Evolutionary conservation across 2,888 invertebrate species (phyloP).

Genomic region (Sesamia inferens): DNA sequence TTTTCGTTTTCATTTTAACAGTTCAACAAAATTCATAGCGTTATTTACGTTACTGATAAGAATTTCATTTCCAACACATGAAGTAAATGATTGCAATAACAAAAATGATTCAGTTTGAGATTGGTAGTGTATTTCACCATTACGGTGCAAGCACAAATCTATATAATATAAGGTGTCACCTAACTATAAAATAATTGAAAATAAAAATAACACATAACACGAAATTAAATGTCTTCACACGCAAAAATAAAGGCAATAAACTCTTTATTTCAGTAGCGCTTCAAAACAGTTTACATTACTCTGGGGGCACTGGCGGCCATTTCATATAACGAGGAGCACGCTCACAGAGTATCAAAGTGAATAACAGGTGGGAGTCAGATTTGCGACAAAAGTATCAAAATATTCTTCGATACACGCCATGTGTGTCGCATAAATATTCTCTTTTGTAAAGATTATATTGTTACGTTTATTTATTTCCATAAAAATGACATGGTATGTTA

Average conservation of each 20-base stretch:
- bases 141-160: background rate
- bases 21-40: no score
- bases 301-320: conserved; percentile 36
- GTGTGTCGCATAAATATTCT: conserved; percentile 7
- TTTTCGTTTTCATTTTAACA: background rate
- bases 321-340: conserved; percentile 46
- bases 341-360: conserved; percentile 36
- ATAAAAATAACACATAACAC: conserved; percentile 1
- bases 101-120: background rate
- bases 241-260: conserved; percentile 31
- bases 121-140: background rate
- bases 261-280: conserved; percentile 19
- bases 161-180: background rate
- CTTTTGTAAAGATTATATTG: conserved; percentile 2
- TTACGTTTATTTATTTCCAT: background rate
- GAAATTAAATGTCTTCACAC: conserved; percentile 14
- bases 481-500: background rate
- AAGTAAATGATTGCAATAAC: no score
- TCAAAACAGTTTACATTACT: conserved; percentile 47
- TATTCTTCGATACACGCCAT: conserved; percentile 5
- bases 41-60: no score
- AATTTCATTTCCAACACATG: no score
- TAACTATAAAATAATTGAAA: background rate
- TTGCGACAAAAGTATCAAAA: conserved; percentile 27
- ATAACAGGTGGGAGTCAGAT: conserved; percentile 41